Conservation (phyloP, 2,113 vertebrate species). For the Morphnarchus princeps region DNA sequence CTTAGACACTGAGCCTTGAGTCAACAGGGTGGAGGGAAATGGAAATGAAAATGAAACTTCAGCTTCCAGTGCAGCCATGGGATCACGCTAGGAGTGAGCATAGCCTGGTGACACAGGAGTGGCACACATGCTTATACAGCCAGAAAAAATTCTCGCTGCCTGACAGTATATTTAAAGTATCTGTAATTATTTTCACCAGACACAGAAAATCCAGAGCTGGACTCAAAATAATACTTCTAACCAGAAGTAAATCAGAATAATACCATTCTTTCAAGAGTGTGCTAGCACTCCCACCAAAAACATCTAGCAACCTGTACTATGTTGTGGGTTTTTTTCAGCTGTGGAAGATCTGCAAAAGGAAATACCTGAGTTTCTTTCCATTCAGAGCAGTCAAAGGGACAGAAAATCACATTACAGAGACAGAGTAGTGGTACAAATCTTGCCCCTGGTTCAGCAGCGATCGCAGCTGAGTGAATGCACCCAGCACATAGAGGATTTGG, state of each 20-base stretch:
- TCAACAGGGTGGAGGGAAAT: not conserved
- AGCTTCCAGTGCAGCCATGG: not conserved
- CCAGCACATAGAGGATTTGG: accelerated
- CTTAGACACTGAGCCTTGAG: not conserved
- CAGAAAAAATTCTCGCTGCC: not conserved
- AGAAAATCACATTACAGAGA: not conserved
- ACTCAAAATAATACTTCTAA: not conserved
- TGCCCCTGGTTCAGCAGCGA: not conserved
- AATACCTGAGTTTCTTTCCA: not conserved
- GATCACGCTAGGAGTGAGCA: not conserved
- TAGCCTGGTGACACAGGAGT: not conserved
- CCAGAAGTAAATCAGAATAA: not conserved
- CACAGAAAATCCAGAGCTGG: not conserved
- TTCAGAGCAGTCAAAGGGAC: not conserved
- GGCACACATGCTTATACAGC: not conserved
- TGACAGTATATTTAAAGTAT: not conserved
- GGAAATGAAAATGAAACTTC: not conserved
- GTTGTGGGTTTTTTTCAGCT: not conserved
- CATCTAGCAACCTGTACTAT: not conserved
- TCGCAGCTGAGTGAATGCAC: not conserved
- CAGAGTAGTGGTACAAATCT: not conserved
- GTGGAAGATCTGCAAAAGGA: not conserved
- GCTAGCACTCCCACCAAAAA: not conserved
- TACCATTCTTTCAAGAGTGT: not conserved
- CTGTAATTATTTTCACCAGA: not conserved